These are phyloP conservation scores for Phymastichus coffea DNA, from an alignment of 1,140 invertebrate genomes.

Conservation along the genomic window DNA sequence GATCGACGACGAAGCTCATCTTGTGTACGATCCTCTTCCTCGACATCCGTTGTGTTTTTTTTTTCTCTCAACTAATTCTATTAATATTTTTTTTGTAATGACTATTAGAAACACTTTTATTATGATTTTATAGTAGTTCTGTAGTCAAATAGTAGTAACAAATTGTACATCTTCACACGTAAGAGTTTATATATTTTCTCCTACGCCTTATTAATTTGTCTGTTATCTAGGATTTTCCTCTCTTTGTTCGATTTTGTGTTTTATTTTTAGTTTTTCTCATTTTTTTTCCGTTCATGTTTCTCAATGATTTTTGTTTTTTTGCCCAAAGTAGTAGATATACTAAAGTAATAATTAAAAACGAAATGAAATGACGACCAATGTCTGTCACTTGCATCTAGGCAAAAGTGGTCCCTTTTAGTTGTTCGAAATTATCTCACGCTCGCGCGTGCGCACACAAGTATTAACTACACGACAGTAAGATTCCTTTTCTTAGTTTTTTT, in stretches of 20 bases:
- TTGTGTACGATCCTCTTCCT: constrained; percentile 4
- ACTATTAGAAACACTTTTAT: constrained; percentile 19
- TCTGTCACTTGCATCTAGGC: background rate
- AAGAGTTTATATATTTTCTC: constrained; percentile 12
- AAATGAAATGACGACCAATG: background rate
- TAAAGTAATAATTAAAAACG: background rate
- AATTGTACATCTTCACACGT: constrained; percentile 17
- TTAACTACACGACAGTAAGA: constrained; percentile 17
- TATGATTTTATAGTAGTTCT: constrained; percentile 12
- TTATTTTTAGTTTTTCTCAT: constrained; percentile 16
- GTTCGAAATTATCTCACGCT: background rate
- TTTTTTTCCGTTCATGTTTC: constrained; percentile 24
- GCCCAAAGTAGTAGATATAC: background rate
- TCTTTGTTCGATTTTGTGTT: constrained; percentile 24
- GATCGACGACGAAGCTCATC: constrained; percentile 8
- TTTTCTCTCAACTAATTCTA: background rate
- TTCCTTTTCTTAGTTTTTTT: constrained; percentile 24
- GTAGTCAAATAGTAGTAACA: constrained; percentile 18
- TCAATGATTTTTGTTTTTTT: constrained; percentile 17
- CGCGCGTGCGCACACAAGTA: constrained; percentile 4
- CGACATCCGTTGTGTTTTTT: constrained; percentile 18
- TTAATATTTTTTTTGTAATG: constrained; percentile 14
- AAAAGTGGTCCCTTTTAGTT: background rate
- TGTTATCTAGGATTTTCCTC: constrained; percentile 24
- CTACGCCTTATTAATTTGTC: constrained; percentile 19